These are phyloP conservation scores for Ginglymostoma cirratum DNA, from an alignment of 2,113 vertebrate species.

Conservation along the genomic window DNA sequence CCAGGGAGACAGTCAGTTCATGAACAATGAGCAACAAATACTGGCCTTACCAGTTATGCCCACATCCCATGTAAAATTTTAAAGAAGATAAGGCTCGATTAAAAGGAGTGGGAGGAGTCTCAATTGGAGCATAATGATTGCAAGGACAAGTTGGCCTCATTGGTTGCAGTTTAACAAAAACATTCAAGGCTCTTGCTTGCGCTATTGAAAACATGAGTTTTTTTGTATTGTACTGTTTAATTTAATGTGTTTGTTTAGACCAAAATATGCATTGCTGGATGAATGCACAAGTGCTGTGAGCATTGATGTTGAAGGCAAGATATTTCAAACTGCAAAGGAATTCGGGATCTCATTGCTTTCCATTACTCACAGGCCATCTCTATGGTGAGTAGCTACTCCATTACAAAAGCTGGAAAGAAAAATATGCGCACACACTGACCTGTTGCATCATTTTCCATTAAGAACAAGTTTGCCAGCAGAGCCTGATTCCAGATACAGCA, in stretches of 20 bases:
- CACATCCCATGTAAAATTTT: too few relatives aligned
- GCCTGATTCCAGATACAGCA: too few relatives aligned
- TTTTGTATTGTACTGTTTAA: constrained; percentile 4
- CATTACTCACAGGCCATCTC: constrained; percentile 93
- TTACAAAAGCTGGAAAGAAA: not conserved
- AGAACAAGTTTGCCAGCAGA: not conserved
- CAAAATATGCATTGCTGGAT: constrained; percentile 88
- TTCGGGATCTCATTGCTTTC: constrained; percentile 89
- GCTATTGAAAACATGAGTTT: not conserved
- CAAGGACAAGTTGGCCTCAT: not conserved
- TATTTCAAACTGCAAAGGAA: constrained; percentile 91
- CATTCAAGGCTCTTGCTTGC: not conserved
- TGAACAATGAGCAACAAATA: too few relatives aligned
- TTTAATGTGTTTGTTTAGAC: constrained; percentile 56
- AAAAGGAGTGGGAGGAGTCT: not conserved
- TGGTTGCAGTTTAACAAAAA: not conserved
- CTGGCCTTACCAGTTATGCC: too few relatives aligned
- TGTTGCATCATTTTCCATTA: not conserved
- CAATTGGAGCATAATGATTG: not conserved
- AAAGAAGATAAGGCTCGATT: not conserved
- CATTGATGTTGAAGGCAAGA: constrained; percentile 97
- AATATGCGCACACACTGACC: not conserved
- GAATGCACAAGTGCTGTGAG: constrained; percentile 97
- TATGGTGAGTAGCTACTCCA: constrained; percentile 68
- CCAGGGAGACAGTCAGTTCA: too few relatives aligned